Conservation (phyloP, 2,888 invertebrate species). For the Xanthorhoe designata region DNA sequence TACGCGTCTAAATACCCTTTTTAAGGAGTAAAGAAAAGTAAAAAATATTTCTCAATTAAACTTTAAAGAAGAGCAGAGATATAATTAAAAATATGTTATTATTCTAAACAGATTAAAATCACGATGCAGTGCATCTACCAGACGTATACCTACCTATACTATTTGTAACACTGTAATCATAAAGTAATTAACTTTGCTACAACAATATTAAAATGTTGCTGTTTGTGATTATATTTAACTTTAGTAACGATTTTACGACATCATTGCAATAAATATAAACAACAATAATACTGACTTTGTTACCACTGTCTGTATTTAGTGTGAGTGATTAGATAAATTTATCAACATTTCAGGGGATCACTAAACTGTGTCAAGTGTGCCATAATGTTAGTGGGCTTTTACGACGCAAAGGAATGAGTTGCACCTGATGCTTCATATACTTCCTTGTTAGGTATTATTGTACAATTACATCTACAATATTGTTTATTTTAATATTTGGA, state of each 20-base stretch:
- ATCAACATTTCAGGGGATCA: slow-evolving; percentile 18
- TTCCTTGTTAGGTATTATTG: background rate
- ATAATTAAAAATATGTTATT: too few species aligned
- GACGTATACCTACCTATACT: too few species aligned
- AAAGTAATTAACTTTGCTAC: too few species aligned
- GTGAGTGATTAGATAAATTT: slow-evolving; percentile 7
- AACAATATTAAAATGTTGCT: background rate
- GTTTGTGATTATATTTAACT: background rate
- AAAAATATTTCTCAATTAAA: too few species aligned
- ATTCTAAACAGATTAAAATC: too few species aligned
- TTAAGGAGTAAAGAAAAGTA: too few species aligned
- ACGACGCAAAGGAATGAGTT: slow-evolving; percentile 18
- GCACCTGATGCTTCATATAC: slow-evolving; percentile 20
- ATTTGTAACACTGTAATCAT: too few species aligned
- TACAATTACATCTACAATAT: background rate
- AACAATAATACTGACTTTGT: slow-evolving; percentile 3
- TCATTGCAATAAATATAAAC: background rate
- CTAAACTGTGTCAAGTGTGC: slow-evolving; percentile 18
- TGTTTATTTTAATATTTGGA: too few species aligned
- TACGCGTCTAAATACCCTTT: too few species aligned
- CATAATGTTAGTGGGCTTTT: slow-evolving; percentile 20
- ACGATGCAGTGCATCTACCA: too few species aligned
- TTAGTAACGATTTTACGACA: background rate
- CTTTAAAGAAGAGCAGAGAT: too few species aligned
- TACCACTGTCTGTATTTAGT: slow-evolving; percentile 1